phyloP scores from a whole-genome alignment of 2,797 vertebrate species.

The Gymnothorax reevesii region DNA sequence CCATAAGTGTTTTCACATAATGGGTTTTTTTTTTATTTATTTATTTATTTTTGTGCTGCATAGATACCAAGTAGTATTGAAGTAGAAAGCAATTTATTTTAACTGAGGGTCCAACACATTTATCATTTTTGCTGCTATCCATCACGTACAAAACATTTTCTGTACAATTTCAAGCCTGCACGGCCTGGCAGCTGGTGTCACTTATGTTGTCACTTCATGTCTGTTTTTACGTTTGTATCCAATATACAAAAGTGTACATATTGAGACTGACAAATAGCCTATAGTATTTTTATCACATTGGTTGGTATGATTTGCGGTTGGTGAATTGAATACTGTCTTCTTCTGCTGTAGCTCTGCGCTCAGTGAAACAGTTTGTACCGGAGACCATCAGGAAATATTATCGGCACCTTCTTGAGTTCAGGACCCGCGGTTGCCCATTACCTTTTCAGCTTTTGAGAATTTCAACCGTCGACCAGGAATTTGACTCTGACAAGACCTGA shows the following conservation, averaged over 20 bases:
- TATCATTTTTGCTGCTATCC: neutral
- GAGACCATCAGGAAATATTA: neutral
- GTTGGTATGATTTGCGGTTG: no score
- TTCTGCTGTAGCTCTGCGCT: neutral
- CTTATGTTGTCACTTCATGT: neutral
- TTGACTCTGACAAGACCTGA: neutral
- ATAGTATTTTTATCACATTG: no score
- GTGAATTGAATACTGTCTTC: no score
- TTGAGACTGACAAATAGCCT: neutral
- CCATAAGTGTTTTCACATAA: neutral
- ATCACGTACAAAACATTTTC: neutral
- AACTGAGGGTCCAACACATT: neutral
- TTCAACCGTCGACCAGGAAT: neutral
- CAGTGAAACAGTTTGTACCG: neutral
- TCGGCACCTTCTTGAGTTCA: neutral
- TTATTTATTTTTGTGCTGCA: neutral
- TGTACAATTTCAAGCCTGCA: neutral
- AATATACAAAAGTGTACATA: neutral
- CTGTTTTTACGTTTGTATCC: neutral
- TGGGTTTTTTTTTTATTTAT: neutral
- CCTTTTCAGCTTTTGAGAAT: neutral
- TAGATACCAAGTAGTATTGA: neutral
- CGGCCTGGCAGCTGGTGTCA: neutral
- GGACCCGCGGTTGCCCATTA: neutral
- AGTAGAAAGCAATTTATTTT: neutral